Base-by-base conservation (phyloP, 2,888 invertebrate genomes). In the Brachyopa scutellaris region DNA sequence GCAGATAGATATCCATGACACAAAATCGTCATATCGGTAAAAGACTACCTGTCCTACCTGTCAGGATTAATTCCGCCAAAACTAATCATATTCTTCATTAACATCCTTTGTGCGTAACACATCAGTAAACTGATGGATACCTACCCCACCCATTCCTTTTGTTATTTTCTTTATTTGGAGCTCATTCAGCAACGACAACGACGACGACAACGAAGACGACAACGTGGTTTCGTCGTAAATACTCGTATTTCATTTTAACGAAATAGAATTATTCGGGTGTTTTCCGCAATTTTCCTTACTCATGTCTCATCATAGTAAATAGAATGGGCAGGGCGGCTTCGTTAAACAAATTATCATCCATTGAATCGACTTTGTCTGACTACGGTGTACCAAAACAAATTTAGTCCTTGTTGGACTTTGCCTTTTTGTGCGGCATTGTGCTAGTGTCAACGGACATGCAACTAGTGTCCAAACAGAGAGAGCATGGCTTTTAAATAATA, bases 71-170 rank as follows among this genome's bases (percentile, higher is more conserved):
- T 67, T 55, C 55, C 53, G 15, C 55, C 45, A 29, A 55, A 53
- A 53, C 67, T 55, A 55, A 55, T 67, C 67, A 55, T 67, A 67
- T 55, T 67, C 23, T 67, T 42, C 23, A 33, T 33, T 55, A 55
- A 23, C 33, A 67, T 42, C 53, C 53, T 29, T 66, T 53, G 53
- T 53, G 53, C 29, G 53, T 21, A 40, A 31, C 66, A 42, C 40
- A 66, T 40, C 11, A 53, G 40, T 1, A 19, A 45, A 45, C 45
- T 21, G 67, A 55, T 45, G 53, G 53, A 42, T 42, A 45, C 33
- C 17, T 42, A 23, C 33, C 33, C 11, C 53, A n/a, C n/a, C n/a
- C n/a, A n/a, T n/a, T n/a, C n/a, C n/a, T 5, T 13, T n/a, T 23
- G 23, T 7, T 33, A n/a, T 47, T 8, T 23, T 13, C 8, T 31